These are phyloP conservation scores for Dendrolimus punctatus DNA, from an alignment of 1,140 invertebrate genomes.

Conservation along the genomic window DNA sequence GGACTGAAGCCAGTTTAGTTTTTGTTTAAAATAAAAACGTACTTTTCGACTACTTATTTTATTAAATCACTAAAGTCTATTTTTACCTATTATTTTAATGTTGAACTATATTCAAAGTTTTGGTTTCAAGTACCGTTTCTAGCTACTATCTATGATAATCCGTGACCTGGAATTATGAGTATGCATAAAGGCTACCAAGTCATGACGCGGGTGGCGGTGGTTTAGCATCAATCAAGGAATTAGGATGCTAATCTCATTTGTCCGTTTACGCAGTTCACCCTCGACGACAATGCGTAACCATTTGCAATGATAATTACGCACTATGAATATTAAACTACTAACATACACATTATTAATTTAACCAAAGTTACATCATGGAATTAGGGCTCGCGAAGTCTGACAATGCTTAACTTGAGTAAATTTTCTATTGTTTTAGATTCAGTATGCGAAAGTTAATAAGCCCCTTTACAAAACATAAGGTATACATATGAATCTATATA, in stretches of 20 bases:
- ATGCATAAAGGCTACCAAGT: slow-evolving; percentile 30
- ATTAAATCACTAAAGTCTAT: too few relatives aligned
- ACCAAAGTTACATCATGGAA: too few relatives aligned
- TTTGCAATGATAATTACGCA: slow-evolving; percentile 18
- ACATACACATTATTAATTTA: too few relatives aligned
- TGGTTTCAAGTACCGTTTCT: slow-evolving; percentile 3
- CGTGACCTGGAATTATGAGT: slow-evolving; percentile 22
- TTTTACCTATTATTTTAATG: neutral
- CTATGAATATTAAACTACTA: slow-evolving; percentile 8
- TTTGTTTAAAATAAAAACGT: too few relatives aligned
- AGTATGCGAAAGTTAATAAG: too few relatives aligned
- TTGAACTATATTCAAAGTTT: neutral
- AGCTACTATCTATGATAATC: slow-evolving; percentile 7
- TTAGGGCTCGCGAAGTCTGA: too few relatives aligned
- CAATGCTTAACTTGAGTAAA: too few relatives aligned
- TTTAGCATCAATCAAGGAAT: slow-evolving; percentile 57
- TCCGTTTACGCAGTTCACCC: slow-evolving; percentile 34
- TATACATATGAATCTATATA: too few relatives aligned
- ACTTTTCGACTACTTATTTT: too few relatives aligned
- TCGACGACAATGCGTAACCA: slow-evolving; percentile 24
- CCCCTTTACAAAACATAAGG: too few relatives aligned
- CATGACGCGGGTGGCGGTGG: slow-evolving; percentile 32
- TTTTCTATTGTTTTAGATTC: too few relatives aligned
- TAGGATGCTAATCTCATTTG: slow-evolving; percentile 54
- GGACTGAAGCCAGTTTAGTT: too few relatives aligned